Evolutionary conservation across 2,888 invertebrate genomes (phyloP).

Genomic region (Sarcophaga caerulescens): DNA sequence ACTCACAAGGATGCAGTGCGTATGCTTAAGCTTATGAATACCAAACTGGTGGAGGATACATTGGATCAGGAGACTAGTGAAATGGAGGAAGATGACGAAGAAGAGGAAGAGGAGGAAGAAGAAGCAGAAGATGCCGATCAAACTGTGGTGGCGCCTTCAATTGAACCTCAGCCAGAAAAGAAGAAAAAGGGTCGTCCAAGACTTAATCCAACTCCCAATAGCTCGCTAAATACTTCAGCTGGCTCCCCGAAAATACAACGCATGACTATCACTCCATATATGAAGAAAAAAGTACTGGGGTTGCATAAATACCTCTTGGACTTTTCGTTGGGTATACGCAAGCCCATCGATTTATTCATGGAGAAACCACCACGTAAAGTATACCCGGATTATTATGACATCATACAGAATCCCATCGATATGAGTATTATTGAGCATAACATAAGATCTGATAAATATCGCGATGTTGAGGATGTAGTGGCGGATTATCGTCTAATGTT

Average conservation of each 20-base stretch:
- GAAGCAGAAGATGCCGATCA: conserved; percentile 67
- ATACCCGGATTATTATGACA: conserved; percentile 97
- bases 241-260: conserved; percentile 76
- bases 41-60: conserved; percentile 84
- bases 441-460: conserved; percentile 92
- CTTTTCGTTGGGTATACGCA: conserved; percentile 88
- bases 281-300: conserved; percentile 90
- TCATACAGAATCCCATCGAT: conserved; percentile 96
- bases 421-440: conserved; percentile 96
- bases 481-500: conserved; percentile 97
- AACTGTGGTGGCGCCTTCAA: conserved; percentile 58
- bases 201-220: conserved; percentile 70
- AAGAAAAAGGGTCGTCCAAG: conserved; percentile 80
- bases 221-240: conserved; percentile 68
- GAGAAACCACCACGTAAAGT: conserved; percentile 97
- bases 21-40: conserved; percentile 91
- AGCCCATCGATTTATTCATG: conserved; percentile 96
- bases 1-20: conserved; percentile 93
- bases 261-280: conserved; percentile 76
- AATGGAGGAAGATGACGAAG: conserved; percentile 74
- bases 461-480: conserved; percentile 91
- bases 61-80: conserved; percentile 77
- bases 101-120: conserved; percentile 61
- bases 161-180: conserved; percentile 57
- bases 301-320: conserved; percentile 90